phyloP scores from a whole-genome alignment of 2,888 invertebrate genomes.

The Microplitis manilae region DNA sequence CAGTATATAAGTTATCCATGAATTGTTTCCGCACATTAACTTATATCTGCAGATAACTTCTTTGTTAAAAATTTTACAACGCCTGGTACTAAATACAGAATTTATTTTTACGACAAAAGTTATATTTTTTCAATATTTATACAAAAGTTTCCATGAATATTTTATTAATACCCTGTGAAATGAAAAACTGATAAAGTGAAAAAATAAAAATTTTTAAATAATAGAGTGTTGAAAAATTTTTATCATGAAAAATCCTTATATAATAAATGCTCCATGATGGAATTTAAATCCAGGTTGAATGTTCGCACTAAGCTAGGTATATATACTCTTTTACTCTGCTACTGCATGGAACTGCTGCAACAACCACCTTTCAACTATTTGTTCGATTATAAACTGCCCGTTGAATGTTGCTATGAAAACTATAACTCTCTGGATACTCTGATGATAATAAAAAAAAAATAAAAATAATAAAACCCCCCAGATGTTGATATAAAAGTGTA shows the following conservation, averaged over 20 bases:
- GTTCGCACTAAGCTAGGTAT: background rate
- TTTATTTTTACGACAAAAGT: background rate
- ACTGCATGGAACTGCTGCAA: too few species aligned
- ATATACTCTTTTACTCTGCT: too few species aligned
- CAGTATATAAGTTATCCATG: background rate
- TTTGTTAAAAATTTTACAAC: background rate
- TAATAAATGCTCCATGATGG: background rate
- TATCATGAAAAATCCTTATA: background rate
- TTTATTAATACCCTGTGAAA: background rate
- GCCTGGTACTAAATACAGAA: background rate
- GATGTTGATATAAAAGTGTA: background rate
- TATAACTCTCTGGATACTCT: background rate
- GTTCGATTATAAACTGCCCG: background rate
- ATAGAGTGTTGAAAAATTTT: background rate
- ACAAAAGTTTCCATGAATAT: background rate
- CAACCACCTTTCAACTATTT: background rate
- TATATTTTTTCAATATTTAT: background rate
- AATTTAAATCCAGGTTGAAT: background rate
- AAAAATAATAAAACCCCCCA: background rate
- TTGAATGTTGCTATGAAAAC: background rate
- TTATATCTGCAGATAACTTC: background rate
- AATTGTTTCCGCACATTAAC: background rate
- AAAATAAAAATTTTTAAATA: background rate
- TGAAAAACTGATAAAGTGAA: background rate
- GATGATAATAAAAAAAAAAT: background rate